A percentile compares a stretch with the other conserved stretches of the same genome.
phyloP scores from a whole-genome alignment of 2,113 vertebrate species.

The Propithecus coquereli region DNA sequence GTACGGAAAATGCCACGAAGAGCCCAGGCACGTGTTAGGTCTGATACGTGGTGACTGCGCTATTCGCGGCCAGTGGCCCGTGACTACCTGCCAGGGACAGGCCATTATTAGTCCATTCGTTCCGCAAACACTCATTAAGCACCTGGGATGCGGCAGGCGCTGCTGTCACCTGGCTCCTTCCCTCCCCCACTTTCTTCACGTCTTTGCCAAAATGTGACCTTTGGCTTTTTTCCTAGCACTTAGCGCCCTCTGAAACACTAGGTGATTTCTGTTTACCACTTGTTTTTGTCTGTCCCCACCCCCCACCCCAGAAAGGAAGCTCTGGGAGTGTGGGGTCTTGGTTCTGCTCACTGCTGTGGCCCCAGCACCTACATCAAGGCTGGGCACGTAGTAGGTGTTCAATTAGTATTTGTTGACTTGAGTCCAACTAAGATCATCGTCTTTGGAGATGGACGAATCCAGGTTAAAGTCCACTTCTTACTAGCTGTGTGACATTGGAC shows the following conservation, averaged over 20 bases:
- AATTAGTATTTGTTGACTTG: not conserved
- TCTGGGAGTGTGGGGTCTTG: accelerated
- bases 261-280: not conserved
- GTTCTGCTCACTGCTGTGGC: not conserved
- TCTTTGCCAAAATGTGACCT: not conserved
- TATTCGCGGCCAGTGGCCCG: accelerated
- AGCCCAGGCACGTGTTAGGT: accelerated
- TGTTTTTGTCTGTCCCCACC: not conserved
- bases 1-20: not conserved
- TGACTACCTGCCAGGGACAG: not conserved
- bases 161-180: not conserved
- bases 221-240: not conserved
- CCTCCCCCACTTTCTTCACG: not conserved
- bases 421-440: not conserved
- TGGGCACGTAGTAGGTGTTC: not conserved
- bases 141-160: not conserved
- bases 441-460: not conserved
- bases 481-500: not conserved
- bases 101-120: not conserved
- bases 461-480: not conserved
- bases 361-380: not conserved
- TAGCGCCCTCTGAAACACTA: not conserved
- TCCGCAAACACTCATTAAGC: not conserved
- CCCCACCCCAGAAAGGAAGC: not conserved
- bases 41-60: accelerated